A percentile compares a stretch with the other conserved stretches of the same genome.
These are phyloP conservation scores for Gryllus longicercus DNA, from an alignment of 2,888 invertebrate species.

Conservation along the genomic window DNA sequence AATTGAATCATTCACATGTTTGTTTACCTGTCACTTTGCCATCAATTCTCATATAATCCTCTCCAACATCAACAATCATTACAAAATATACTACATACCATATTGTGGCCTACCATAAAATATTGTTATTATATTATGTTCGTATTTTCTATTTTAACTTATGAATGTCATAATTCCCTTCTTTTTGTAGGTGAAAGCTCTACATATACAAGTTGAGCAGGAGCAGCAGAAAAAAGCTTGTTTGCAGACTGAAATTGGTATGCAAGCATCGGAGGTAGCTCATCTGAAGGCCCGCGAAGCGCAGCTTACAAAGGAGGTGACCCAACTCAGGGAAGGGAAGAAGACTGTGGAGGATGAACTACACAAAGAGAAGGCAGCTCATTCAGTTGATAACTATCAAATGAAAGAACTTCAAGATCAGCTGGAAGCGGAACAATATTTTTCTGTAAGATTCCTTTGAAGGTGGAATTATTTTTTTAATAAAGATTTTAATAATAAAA, in stretches of 20 bases:
- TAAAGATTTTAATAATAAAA: too few species aligned
- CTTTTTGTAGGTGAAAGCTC: slow-evolving; percentile 60
- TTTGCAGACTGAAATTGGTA: slow-evolving; percentile 75
- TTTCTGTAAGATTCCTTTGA: slow-evolving; percentile 57
- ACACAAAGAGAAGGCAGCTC: slow-evolving; percentile 65
- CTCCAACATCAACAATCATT: too few species aligned
- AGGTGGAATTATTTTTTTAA: too few species aligned
- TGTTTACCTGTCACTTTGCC: too few species aligned
- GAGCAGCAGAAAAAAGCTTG: slow-evolving; percentile 82
- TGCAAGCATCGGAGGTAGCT: slow-evolving; percentile 66
- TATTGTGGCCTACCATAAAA: neutral
- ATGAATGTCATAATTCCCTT: too few species aligned
- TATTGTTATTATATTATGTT: neutral
- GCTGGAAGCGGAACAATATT: slow-evolving; percentile 93
- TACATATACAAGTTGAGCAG: slow-evolving; percentile 85
- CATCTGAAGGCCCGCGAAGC: slow-evolving; percentile 67
- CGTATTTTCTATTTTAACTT: neutral
- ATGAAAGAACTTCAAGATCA: slow-evolving; percentile 93
- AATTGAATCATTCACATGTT: too few species aligned
- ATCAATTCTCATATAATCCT: too few species aligned
- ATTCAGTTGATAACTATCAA: slow-evolving; percentile 64
- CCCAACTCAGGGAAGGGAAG: slow-evolving; percentile 64
- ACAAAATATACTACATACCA: too few species aligned
- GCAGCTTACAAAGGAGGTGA: slow-evolving; percentile 66
- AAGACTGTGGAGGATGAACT: slow-evolving; percentile 72